A percentile compares a stretch with the other conserved stretches of the same genome.
Evolutionary conservation across 1,140 invertebrate genomes (phyloP).

Genomic region (Cherax destructor): DNA sequence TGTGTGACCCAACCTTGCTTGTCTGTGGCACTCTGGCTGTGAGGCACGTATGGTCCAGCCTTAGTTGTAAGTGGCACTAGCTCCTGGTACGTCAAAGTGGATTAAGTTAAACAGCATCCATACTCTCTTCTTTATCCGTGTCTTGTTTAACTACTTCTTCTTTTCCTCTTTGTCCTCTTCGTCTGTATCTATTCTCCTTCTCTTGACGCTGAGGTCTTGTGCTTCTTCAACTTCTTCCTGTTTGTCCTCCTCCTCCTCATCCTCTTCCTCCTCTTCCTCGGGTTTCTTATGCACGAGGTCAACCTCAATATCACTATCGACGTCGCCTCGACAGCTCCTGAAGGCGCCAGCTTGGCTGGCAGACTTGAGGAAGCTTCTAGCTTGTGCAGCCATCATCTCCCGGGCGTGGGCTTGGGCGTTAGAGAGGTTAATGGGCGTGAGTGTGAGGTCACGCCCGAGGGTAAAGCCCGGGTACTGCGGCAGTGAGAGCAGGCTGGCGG

Average conservation of each 20-base stretch:
- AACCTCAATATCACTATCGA: conserved; percentile 67
- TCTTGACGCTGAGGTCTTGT: conserved; percentile 66
- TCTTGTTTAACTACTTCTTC: neutral
- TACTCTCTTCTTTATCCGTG: conserved; percentile 4
- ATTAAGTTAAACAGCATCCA: neutral
- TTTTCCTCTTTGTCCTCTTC: neutral
- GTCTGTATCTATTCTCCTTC: conserved; percentile 45
- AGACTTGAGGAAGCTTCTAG: conserved; percentile 60
- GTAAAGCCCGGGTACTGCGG: conserved; percentile 55
- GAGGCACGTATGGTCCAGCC: no score
- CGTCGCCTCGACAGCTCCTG: conserved; percentile 28
- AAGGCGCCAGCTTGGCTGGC: conserved; percentile 5
- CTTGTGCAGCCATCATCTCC: conserved; percentile 61
- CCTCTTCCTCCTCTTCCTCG: conserved; percentile 22
- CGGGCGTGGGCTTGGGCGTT: conserved; percentile 65
- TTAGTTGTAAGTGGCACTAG: no score
- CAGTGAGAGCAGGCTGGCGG: conserved; percentile 48
- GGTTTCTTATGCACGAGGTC: conserved; percentile 41
- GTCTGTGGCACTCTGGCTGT: no score
- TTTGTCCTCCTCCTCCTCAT: conserved; percentile 46
- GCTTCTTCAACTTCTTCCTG: conserved; percentile 48
- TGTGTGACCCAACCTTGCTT: no score
- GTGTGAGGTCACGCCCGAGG: conserved; percentile 67
- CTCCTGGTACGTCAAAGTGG: no score
- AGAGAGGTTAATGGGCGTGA: conserved; percentile 67